Evolutionary conservation across 2,113 vertebrate species (phyloP).

Genomic region (Passerina amoena): DNA sequence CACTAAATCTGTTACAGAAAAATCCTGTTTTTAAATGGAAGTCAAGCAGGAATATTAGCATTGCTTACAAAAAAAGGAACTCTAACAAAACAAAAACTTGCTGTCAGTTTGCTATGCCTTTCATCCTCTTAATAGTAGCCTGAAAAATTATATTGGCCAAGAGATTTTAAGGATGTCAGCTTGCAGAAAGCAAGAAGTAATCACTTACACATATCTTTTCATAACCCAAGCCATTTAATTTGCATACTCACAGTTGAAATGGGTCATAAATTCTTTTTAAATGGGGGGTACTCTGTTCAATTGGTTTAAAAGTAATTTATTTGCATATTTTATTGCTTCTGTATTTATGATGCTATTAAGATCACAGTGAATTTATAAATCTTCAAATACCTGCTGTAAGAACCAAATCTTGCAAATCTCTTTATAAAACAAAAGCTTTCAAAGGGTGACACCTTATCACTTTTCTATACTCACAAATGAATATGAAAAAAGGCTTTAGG

Average conservation of each 20-base stretch:
- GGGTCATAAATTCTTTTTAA: conserved; percentile 3
- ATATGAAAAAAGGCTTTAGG: background rate
- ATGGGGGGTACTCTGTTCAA: background rate
- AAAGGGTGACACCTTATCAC: background rate
- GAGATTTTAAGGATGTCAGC: background rate
- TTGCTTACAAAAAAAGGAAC: background rate
- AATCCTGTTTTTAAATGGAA: background rate
- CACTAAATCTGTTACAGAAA: background rate
- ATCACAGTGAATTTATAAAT: background rate
- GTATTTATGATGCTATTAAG: background rate
- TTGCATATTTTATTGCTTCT: conserved; percentile 4
- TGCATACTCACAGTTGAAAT: background rate
- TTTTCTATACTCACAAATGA: background rate
- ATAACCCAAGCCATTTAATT: conserved; percentile 3
- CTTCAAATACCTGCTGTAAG: background rate
- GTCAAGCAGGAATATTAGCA: background rate
- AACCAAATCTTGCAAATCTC: background rate
- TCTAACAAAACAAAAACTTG: background rate
- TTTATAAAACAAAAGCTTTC: background rate
- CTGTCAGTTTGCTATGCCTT: background rate
- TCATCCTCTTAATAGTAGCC: background rate
- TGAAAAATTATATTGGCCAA: background rate
- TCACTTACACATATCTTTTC: background rate
- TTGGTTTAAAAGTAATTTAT: background rate
- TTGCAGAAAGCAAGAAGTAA: background rate